Evolutionary conservation across 2,797 vertebrate species (phyloP).

Genomic region (Ptychadena robeensis): DNA sequence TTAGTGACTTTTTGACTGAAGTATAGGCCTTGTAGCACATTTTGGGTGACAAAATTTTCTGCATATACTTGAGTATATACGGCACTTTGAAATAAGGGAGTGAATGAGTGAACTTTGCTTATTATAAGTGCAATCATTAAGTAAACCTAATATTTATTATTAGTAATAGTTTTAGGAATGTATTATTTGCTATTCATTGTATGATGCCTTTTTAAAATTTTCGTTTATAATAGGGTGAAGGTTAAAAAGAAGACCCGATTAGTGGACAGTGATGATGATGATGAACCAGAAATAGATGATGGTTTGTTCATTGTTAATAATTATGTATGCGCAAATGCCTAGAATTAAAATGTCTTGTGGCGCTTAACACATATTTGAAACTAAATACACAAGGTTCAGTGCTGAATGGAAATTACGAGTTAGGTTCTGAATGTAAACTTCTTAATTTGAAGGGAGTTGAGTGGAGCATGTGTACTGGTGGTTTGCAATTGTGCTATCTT

Average conservation of each 20-base stretch:
- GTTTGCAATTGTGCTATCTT: no score
- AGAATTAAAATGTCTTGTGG: neutral
- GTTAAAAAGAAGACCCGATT: neutral
- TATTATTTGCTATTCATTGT: neutral
- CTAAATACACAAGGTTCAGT: neutral
- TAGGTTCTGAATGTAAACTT: neutral
- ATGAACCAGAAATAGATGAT: neutral
- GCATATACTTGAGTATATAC: no score
- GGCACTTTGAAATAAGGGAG: no score
- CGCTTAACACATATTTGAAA: neutral
- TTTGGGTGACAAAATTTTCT: no score
- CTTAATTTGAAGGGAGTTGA: no score
- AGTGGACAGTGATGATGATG: slow-evolving; percentile 40
- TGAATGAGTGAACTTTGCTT: no score
- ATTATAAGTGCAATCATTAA: no score
- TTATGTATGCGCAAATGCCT: neutral
- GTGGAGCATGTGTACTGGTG: no score
- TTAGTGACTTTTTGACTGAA: no score
- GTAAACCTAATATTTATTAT: no score
- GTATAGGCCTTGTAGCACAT: no score
- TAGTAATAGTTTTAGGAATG: no score
- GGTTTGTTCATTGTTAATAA: slow-evolving; percentile 16
- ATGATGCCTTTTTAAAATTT: neutral
- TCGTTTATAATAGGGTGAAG: neutral
- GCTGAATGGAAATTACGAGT: neutral